Evolutionary conservation across 53 echinoderm and acorn worm genomes (phyloP), one percentile per base, ranked within the genome.

Genomic region (Luidia sarsii): DNA sequence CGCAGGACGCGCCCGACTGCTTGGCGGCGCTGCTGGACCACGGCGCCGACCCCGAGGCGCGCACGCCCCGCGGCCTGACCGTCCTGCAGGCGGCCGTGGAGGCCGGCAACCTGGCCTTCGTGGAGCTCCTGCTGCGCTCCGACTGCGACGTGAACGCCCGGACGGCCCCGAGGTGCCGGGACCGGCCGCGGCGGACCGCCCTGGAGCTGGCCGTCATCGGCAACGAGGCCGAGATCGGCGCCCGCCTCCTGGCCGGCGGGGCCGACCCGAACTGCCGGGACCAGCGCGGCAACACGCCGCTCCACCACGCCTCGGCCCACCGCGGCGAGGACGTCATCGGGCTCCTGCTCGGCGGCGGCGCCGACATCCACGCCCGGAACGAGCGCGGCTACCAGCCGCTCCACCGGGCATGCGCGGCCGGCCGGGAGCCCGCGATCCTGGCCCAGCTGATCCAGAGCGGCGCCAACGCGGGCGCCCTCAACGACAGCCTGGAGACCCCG

Each of bases 291-390:
- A 95, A 95, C 67, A 86, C 93, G 9, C 92, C 93, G 4, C 74
- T 95, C 10, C 96, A 95, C 45, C 88, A 90, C 54, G 90, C 87
- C 24, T 85, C 96, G 10, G 85, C 90, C 2, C 90, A 93, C 36
- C 90, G 96, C 0, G 82, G 79, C 36, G 20, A 72, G 9, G 75
- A 77, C 13, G 90, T 95, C 0, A 90, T 90, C 18, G 64, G 71
- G 48, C 70, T 95, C 21, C 72, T 95, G 6, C 61, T 95, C 2
- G 80, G 72, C 11, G 31, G 82, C 61, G 90, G 93, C 21, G 96
- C 92, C 37, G 61, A 70, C 59, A 64, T 93, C 19, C 79, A 84
- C 23, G 82, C 91, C 6, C 33, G 48, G 24, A 95, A 95, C 39
- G 85, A 90, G 37, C 86, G 88, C 5, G 50, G 50, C 33, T 90